Conservation (phyloP, 1,140 invertebrate genomes). For the Drosophila repletoides region DNA sequence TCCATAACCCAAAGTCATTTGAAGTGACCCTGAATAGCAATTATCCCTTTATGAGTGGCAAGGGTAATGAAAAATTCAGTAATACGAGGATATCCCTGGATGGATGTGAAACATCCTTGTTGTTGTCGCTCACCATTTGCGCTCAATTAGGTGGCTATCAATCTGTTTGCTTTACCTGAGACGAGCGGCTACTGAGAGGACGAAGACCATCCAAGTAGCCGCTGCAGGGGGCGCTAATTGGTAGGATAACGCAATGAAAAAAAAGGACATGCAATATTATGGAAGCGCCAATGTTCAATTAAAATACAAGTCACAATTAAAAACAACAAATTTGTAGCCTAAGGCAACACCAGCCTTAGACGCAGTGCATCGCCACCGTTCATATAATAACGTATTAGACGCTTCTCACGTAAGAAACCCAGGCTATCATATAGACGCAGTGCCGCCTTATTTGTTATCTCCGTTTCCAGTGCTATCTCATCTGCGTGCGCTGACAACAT, state of each 20-base stretch:
- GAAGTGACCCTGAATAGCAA: constrained; percentile 62
- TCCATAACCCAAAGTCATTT: constrained; percentile 44
- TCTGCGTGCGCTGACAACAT: constrained; percentile 97
- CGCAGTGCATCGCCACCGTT: constrained; percentile 98
- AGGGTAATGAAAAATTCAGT: constrained; percentile 39
- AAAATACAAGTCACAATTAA: neutral
- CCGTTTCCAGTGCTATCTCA: constrained; percentile 98
- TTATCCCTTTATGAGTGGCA: constrained; percentile 54
- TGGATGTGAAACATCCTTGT: neutral
- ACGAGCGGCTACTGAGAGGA: constrained; percentile 12
- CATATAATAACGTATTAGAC: constrained; percentile 98
- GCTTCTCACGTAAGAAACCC: constrained; percentile 98
- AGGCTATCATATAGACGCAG: constrained; percentile 97
- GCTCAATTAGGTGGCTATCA: constrained; percentile 55
- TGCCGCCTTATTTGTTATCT: constrained; percentile 98
- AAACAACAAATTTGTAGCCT: constrained; percentile 41
- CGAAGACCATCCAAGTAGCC: constrained; percentile 42
- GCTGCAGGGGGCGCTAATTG: constrained; percentile 60
- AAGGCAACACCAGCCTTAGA: constrained; percentile 95
- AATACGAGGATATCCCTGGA: constrained; percentile 10
- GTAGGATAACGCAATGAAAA: neutral
- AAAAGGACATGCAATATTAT: neutral
- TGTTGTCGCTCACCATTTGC: constrained; percentile 25
- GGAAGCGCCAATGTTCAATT: no score
- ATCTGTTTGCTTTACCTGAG: constrained; percentile 51